Percentiles rank a stretch among this genome's conserved stretches.
Conservation (phyloP, 2,113 vertebrate species). For the Cavia porcellus region DNA sequence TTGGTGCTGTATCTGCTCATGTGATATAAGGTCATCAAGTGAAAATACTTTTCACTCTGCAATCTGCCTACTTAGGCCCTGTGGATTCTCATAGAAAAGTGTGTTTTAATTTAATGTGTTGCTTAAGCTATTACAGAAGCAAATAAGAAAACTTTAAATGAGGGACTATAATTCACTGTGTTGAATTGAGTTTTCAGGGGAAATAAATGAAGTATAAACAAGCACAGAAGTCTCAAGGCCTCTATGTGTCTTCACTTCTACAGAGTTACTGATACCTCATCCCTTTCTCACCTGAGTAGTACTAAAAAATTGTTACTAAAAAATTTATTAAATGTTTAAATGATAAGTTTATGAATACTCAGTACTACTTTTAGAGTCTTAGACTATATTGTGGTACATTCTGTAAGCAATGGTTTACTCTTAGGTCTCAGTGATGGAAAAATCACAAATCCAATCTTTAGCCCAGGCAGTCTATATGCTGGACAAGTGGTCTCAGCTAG, state of each 20-base stretch:
- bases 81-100: neutral
- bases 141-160: neutral
- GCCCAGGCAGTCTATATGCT: neutral
- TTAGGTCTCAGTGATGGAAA: neutral
- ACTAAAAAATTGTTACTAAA: neutral
- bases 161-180: neutral
- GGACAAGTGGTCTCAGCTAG: neutral
- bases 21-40: neutral
- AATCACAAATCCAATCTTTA: neutral
- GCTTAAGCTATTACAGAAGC: constrained; percentile 42
- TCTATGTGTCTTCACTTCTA: neutral
- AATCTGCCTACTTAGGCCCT: neutral
- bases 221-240: neutral
- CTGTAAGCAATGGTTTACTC: neutral
- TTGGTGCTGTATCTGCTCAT: neutral
- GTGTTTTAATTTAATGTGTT: constrained; percentile 20
- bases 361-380: no score
- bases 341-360: neutral
- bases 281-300: neutral
- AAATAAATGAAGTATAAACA: constrained; percentile 3
- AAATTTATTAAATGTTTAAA: neutral
- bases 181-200: neutral
- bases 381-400: neutral
- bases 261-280: neutral
- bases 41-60: neutral